A percentile compares a stretch with the other conserved stretches of the same genome.
Conservation (phyloP, 2,113 vertebrate genomes). For the Neomonachus schauinslandi region DNA sequence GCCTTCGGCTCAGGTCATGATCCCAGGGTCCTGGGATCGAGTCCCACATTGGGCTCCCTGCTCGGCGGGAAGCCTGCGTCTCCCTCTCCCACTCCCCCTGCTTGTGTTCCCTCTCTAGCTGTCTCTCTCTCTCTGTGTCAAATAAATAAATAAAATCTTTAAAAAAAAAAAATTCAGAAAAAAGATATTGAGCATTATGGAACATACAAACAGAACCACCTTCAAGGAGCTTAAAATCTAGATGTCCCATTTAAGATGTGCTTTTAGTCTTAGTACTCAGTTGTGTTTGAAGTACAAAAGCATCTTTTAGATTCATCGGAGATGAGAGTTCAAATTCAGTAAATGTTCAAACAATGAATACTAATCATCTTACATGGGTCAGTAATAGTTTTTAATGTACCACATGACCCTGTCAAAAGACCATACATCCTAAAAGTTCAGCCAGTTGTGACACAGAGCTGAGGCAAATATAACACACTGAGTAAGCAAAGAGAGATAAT, state of each 20-base stretch:
- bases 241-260: neutral
- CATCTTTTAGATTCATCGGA: constrained; percentile 6
- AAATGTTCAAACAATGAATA: neutral
- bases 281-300: neutral
- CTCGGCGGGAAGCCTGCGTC: no score
- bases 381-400: neutral
- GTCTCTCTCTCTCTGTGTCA: no score
- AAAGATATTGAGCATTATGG: neutral
- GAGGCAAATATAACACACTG: neutral
- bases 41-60: no score
- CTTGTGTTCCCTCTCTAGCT: no score
- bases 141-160: no score
- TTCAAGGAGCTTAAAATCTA: neutral
- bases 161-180: constrained; percentile 58
- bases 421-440: neutral
- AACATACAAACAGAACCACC: neutral
- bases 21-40: no score
- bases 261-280: neutral
- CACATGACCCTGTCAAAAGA: neutral
- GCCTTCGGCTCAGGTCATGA: no score
- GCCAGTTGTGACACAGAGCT: neutral
- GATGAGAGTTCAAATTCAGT: neutral
- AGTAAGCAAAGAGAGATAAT: neutral
- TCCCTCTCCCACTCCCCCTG: no score
- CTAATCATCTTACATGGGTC: neutral